Base-by-base conservation (phyloP, 2,888 invertebrate species). In the Exephanes ischioxanthus region DNA sequence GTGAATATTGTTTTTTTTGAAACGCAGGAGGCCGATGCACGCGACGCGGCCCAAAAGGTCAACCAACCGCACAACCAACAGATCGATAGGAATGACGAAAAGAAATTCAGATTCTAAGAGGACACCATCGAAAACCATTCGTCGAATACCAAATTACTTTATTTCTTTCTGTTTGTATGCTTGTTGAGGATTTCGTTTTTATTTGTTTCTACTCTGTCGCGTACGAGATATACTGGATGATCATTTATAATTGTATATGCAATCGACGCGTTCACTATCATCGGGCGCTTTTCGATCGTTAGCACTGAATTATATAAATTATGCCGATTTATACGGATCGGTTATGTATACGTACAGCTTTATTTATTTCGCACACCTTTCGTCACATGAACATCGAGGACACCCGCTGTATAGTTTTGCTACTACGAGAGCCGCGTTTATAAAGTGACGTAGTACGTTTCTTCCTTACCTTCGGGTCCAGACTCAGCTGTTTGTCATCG, bases 11-110 rank as follows among this genome's bases (percentile, higher is more conserved):
- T 19, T 77, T 78, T 48, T 77, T 80, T n/a, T 22, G 37, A 68
- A 80, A 89, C 94, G 68, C 93, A 96, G 96, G 96, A 96, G 89
- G 95, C 95, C 68, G 94, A 93, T 30, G 96, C 95, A 0, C 89
- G 95, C 33, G 96, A 96, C 91, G 94, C 95, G 19, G 91, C 92
- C 0, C 89, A 89, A 72, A 92, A 92, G 70, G 37, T 87, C 45
- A 89, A 89, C 66, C 92, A 90, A 77, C 91, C 91, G 37, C 89
- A 87, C 51, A 92, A 91, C 83, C 93, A 94, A 86, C 91, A 90
- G 83, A 88, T 93, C 75, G 92, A 93, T 82, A 92, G 93, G 87
- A 90, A 90, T 87, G 91, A 93, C 22, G 92, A 93, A 53, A 87
- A 89, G 45, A 91, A 92, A 84, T 85, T 61, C 83, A 71, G 85